phyloP scores from a whole-genome alignment of 2,797 vertebrate genomes.

The Poeciliopsis infans region DNA sequence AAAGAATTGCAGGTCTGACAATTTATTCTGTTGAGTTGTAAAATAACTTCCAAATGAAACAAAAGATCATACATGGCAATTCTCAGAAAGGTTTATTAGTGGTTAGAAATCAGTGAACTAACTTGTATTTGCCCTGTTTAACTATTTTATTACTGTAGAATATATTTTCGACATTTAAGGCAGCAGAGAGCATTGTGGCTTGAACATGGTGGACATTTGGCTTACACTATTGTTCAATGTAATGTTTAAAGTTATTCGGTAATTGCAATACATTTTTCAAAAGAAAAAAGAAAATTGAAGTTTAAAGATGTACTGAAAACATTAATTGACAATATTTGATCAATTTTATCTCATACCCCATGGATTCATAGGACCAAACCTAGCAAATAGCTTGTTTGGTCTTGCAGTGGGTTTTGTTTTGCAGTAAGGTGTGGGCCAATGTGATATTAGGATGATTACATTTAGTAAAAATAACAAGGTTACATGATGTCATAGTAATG shows the following conservation, averaged over 20 bases:
- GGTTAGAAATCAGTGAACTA: background rate
- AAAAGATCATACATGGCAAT: background rate
- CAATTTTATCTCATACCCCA: background rate
- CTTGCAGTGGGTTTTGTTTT: background rate
- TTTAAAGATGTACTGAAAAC: background rate
- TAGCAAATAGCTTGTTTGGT: too few relatives aligned
- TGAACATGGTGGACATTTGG: background rate
- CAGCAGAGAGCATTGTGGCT: background rate
- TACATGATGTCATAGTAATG: background rate
- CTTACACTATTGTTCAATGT: background rate
- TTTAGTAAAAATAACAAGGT: background rate
- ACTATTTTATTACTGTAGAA: background rate
- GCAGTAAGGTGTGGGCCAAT: background rate
- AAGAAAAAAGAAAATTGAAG: background rate
- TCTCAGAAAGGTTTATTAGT: background rate
- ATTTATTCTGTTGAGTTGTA: background rate
- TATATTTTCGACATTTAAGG: background rate
- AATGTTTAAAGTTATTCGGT: background rate
- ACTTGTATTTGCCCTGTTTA: background rate
- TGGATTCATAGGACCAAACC: background rate
- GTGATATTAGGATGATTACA: background rate
- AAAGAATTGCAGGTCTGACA: background rate
- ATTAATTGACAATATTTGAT: background rate
- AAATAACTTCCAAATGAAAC: background rate
- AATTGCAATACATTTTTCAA: background rate